phyloP scores from a whole-genome alignment of 1,140 invertebrate species.

The Drosophila paulistorum region DNA sequence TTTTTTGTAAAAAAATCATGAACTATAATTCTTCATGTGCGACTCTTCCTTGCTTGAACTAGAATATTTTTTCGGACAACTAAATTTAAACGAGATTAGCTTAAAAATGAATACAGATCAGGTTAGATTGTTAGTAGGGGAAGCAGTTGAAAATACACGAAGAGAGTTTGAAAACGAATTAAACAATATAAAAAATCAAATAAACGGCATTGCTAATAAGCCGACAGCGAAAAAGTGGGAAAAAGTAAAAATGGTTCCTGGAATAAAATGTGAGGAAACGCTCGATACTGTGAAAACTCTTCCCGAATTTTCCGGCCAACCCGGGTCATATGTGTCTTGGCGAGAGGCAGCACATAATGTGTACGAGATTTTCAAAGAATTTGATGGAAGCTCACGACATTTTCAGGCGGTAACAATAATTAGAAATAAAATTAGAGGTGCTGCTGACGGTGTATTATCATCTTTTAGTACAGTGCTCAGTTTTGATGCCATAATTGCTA shows the following conservation, averaged over 20 bases:
- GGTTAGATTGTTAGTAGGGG: not conserved
- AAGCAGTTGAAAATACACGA: conserved; percentile 1
- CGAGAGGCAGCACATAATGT: not conserved
- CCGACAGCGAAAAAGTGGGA: conserved; percentile 4
- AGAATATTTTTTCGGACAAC: not conserved
- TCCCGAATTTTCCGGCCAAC: conserved; percentile 4
- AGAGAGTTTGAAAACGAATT: not conserved
- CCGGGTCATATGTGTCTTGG: not conserved
- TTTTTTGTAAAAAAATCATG: not conserved
- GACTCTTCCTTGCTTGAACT: conserved; percentile 7
- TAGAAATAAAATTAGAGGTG: conserved; percentile 4
- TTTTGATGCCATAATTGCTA: too few species aligned
- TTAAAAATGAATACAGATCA: conserved; percentile 1
- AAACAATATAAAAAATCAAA: not conserved
- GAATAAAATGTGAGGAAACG: conserved; percentile 8
- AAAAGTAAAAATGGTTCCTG: conserved; percentile 3
- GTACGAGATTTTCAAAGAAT: conserved; percentile 1
- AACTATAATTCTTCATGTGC: not conserved
- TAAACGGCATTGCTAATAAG: not conserved
- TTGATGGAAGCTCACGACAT: not conserved
- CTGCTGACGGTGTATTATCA: too few species aligned
- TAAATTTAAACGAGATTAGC: conserved; percentile 1
- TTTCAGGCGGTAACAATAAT: not conserved
- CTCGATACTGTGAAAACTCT: conserved; percentile 11
- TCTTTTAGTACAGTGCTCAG: too few species aligned